Evolutionary conservation across 1,140 invertebrate species (phyloP).

Genomic region (Cotesia vestalis): DNA sequence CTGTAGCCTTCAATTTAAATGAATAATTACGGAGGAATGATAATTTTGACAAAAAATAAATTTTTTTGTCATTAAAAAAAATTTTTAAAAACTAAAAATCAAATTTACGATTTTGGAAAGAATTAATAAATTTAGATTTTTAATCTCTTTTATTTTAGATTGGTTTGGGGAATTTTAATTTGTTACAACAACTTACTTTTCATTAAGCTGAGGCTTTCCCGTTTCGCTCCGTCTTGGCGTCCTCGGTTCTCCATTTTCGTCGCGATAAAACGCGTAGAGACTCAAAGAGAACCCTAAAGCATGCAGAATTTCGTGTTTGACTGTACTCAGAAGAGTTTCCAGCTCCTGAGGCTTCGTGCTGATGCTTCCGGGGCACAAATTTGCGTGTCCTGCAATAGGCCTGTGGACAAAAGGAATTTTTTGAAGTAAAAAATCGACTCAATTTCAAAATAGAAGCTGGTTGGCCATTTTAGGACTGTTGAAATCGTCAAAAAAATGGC

Average conservation of each 20-base stretch:
- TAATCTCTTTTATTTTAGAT: too few relatives aligned
- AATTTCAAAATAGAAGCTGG: background rate
- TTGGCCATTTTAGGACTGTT: background rate
- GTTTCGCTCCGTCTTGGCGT: conserved; percentile 82
- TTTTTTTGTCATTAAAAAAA: too few relatives aligned
- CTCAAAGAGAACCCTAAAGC: conserved; percentile 96
- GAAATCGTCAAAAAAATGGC: too few relatives aligned
- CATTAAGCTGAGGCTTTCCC: conserved; percentile 88
- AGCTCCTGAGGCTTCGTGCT: conserved; percentile 92
- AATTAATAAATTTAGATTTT: too few relatives aligned
- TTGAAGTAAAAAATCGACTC: conserved; percentile 31
- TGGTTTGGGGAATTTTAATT: background rate
- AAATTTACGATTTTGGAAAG: too few relatives aligned
- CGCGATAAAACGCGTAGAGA: conserved; percentile 92
- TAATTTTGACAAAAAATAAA: background rate
- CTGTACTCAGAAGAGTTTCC: conserved; percentile 92
- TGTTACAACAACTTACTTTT: conserved; percentile 72
- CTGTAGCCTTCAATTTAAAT: conserved; percentile 71
- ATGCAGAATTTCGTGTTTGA: conserved; percentile 99
- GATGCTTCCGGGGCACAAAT: conserved; percentile 95
- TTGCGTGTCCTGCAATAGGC: conserved; percentile 97
- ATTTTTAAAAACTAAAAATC: conserved; percentile 8
- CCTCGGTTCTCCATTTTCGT: conserved; percentile 84
- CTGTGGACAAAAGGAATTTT: conserved; percentile 66
- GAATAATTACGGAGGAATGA: conserved; percentile 32